phyloP scores from a whole-genome alignment of 1,140 invertebrate species.

The Conus betulinus region DNA sequence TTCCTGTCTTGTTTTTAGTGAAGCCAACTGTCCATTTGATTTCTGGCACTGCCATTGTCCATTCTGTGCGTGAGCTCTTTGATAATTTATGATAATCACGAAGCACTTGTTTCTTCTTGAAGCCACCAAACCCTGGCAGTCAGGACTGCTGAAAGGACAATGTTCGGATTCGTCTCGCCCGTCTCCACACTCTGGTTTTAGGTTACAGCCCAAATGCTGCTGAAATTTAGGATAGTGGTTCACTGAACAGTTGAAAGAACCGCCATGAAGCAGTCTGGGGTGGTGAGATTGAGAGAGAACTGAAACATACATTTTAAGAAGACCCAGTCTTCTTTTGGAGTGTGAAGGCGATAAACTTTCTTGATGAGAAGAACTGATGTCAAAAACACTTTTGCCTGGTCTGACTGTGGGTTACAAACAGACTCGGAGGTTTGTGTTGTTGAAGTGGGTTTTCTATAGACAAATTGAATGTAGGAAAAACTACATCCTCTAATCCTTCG shows the following conservation, averaged over 20 bases:
- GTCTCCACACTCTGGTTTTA: conserved; percentile 9
- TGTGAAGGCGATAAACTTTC: too few species aligned
- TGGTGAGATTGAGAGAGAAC: not conserved
- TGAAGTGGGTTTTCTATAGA: not conserved
- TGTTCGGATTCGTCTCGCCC: conserved; percentile 4
- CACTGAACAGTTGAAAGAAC: not conserved
- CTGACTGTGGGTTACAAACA: not conserved
- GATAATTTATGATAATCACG: not conserved
- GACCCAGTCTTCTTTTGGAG: too few species aligned
- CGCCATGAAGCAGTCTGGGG: not conserved
- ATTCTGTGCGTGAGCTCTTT: not conserved
- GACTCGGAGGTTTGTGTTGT: not conserved
- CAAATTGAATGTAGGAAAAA: not conserved
- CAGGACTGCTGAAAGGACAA: conserved; percentile 27
- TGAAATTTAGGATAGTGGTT: not conserved
- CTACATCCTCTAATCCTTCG: not conserved
- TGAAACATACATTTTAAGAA: not conserved
- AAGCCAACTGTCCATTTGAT: not conserved
- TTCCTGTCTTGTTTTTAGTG: not conserved
- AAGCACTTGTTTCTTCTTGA: conserved; percentile 1
- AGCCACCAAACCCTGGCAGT: not conserved
- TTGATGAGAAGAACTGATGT: not conserved
- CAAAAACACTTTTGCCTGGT: not conserved
- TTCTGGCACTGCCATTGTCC: not conserved
- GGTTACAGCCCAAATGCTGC: conserved; percentile 12